A percentile compares a stretch with the other conserved stretches of the same genome.
Conservation (phyloP, 2,113 vertebrate genomes). For the Brachyhypopomus occidentalis region DNA sequence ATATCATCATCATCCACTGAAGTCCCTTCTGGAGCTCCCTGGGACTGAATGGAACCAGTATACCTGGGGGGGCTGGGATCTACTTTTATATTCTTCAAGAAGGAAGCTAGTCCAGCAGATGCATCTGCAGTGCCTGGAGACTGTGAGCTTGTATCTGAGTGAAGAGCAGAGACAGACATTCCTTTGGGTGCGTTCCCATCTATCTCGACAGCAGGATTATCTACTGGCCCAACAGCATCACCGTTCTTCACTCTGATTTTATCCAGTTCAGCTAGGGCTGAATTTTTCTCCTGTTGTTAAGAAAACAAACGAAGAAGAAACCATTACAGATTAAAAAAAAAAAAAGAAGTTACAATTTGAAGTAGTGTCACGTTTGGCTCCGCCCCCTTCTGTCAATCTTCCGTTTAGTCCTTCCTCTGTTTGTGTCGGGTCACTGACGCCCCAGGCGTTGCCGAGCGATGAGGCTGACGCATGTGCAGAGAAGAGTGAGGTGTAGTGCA, state of each 20-base stretch:
- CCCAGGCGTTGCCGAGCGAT: too few relatives aligned
- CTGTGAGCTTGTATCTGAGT: not conserved
- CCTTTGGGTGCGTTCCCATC: slow-evolving; percentile 3
- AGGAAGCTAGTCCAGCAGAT: slow-evolving; percentile 15
- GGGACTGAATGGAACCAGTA: not conserved
- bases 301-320: not conserved
- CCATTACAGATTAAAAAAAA: not conserved
- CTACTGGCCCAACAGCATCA: not conserved
- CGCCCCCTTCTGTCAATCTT: too few relatives aligned
- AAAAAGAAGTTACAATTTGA: too few relatives aligned
- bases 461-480: too few relatives aligned
- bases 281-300: slow-evolving; percentile 61
- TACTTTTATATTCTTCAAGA: slow-evolving; percentile 40
- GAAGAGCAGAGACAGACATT: not conserved
- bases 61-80: not conserved
- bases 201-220: slow-evolving; percentile 13
- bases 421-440: too few relatives aligned
- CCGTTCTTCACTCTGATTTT: not conserved
- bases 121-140: not conserved
- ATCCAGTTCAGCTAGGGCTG: slow-evolving; percentile 15
- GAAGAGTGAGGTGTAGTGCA: too few relatives aligned
- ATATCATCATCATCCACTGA: slow-evolving; percentile 50
- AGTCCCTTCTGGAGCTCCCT: slow-evolving; percentile 26
- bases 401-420: too few relatives aligned
- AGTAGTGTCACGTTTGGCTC: too few relatives aligned